phyloP scores from a whole-genome alignment of 2,797 vertebrate species.

The Chromis chromis region DNA sequence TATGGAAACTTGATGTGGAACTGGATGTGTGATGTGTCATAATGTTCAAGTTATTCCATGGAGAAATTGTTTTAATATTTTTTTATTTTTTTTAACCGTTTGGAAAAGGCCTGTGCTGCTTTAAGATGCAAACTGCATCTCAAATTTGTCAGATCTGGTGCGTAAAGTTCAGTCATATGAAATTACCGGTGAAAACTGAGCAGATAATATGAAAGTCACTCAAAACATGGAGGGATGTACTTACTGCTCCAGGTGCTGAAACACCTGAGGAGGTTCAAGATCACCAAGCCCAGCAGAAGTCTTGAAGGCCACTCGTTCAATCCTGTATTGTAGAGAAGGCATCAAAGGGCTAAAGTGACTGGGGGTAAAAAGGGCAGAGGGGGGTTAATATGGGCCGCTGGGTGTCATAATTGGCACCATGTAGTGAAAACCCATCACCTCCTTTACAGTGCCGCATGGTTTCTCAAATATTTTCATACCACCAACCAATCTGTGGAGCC shows the following conservation, averaged over 20 bases:
- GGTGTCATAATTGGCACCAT: not conserved
- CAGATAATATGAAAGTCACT: not conserved
- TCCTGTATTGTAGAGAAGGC: not conserved
- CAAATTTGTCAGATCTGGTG: too few relatives aligned
- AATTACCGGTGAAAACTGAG: not conserved
- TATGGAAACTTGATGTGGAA: conserved; percentile 31
- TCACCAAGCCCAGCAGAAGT: not conserved
- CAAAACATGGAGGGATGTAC: not conserved
- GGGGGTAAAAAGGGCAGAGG: not conserved
- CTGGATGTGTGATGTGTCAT: not conserved
- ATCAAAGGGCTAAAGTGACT: not conserved
- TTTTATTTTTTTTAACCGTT: too few relatives aligned
- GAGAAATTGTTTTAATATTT: too few relatives aligned
- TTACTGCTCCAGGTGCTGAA: not conserved
- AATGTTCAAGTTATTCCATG: not conserved
- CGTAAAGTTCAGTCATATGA: too few relatives aligned
- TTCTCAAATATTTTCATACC: conserved; percentile 8
- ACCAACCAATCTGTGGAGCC: not conserved
- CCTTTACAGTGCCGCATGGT: not conserved
- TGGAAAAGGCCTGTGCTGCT: not conserved
- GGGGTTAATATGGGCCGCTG: not conserved
- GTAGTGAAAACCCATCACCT: conserved; percentile 8
- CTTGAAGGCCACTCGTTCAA: not conserved
- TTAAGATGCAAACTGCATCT: too few relatives aligned
- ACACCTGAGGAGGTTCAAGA: not conserved